Base-by-base conservation (phyloP, 2,113 vertebrate genomes). In the Scortum barcoo region DNA sequence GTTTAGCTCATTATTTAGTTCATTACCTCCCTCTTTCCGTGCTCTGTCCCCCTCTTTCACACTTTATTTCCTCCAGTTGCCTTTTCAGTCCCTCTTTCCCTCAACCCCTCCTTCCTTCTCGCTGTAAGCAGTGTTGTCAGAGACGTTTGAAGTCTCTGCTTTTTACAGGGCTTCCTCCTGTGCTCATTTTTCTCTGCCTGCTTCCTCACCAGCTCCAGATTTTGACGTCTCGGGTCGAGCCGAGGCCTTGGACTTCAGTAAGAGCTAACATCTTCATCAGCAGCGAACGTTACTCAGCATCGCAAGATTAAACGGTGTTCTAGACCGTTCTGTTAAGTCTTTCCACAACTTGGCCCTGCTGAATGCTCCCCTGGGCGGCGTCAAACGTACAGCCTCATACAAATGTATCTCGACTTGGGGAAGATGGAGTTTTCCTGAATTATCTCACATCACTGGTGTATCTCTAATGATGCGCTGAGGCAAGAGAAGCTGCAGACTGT, bases 1-100 rank as follows among this genome's bases (percentile, higher is more conserved):
- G 65, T 77, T 54, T 4, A 62, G 50, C 79, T 78, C 50, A 86
- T 89, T 83, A 86, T 79, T 57, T 65, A 80, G 75, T 80, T 86
- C 69, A 86, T 89, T 86, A 82, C 81, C 77, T 86, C 54, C 2
- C 20, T 79, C 53, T 22, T 20, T 80, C 50, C 14, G 8, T 76
- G 81, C 71, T 82, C 84, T 14, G 50, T 76, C 78, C 57, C 72
- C 56, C 81, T 71, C 6, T 69, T 82, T 81, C 79, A 30, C 60
- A 46, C 74, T 85, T 44, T 54, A 22, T 78, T 62, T 86, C 67
- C 78, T 72, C 60, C 71, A 51, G 78, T 72, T 63, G 58, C 53
- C 62, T 68, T 80, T 68, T 81, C 17, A 28, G 50, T 78, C 22
- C n/a, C 16, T 51, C 60, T 75, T 26, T 44, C 48, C 24, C 71